Base-by-base conservation (phyloP, 2,888 invertebrate genomes). In the Cheilosia impressa region DNA sequence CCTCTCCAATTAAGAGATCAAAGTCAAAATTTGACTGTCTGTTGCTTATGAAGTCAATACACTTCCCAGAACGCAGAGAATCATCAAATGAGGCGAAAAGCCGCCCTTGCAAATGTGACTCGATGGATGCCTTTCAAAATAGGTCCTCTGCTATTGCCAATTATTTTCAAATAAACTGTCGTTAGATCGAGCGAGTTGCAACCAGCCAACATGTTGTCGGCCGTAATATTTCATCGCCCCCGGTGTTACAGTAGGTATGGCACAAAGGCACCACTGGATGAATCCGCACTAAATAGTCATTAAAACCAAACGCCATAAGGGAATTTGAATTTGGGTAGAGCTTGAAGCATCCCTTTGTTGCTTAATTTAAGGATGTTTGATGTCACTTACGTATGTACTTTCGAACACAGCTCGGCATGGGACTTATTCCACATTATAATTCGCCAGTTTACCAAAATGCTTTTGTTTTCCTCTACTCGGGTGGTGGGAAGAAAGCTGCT, bases 371-470 rank as follows among this genome's bases (percentile, higher is more conserved):
- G 58, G 72, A 57, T 58, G 57, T 79, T 63, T 65, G 76, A 76
- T 81, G 81, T 81, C 81, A 81, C 69, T 75, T 75, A 52, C 52
- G 52, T 69, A 27, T 24, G 24, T 52, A 75, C 62, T 73, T 53
- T 53, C 45, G 41, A 79, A 55, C 68, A 63, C 41, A 65, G 66
- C 71, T 66, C 76, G 57, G 57, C 60, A 81, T 76, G 72, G 47
- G 76, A 57, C 66, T 65, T 62, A 72, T 85, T 66, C 75, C 75
- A 76, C 81, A 68, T 85, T 81, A 85, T 81, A 81, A 63, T 71
- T 81, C 52, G 66, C 85, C 71, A 76, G 71, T 76, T 85, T 68
- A 72, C 85, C 76, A 62, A 81, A 77, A 81, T 77, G 77, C 76
- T 81, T 85, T 85, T 85, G 81, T 85, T 85, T 81, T 77, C 66